phyloP scores from a whole-genome alignment of 2,113 vertebrate species.

The Probosciger aterrimus region DNA sequence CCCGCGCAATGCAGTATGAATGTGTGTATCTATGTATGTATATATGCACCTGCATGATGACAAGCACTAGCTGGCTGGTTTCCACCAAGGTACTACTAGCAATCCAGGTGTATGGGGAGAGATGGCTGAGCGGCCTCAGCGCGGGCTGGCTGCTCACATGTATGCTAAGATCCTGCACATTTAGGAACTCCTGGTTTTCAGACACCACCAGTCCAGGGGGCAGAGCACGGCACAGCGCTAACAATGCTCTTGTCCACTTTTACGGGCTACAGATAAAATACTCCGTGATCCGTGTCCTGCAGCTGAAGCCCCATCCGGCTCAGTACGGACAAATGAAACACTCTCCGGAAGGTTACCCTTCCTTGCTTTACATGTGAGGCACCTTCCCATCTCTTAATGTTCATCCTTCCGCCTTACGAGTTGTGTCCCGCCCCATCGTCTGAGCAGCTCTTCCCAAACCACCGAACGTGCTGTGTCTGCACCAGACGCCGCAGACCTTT shows the following conservation, averaged over 20 bases:
- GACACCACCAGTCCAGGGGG: no score
- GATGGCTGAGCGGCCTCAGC: fast-evolving
- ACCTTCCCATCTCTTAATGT: not conserved
- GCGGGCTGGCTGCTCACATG: not conserved
- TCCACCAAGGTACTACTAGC: not conserved
- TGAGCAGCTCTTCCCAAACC: not conserved
- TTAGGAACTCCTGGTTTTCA: not conserved
- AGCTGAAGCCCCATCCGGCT: not conserved
- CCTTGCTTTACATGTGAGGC: not conserved
- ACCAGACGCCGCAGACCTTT: not conserved
- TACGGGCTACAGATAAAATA: not conserved
- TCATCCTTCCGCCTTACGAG: fast-evolving
- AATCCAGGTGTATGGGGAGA: not conserved
- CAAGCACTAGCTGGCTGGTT: not conserved
- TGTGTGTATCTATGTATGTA: fast-evolving
- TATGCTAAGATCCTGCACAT: not conserved
- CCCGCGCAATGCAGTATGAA: not conserved
- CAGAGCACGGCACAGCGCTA: fast-evolving
- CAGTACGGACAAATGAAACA: fast-evolving
- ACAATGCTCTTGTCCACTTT: not conserved
- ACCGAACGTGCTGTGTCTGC: fast-evolving
- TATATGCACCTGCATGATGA: fast-evolving
- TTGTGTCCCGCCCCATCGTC: fast-evolving
- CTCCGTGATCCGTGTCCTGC: not conserved
- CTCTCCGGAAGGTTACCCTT: fast-evolving